These are phyloP conservation scores for Emys orbicularis DNA, from an alignment of 2,797 vertebrate species.

Conservation along the genomic window DNA sequence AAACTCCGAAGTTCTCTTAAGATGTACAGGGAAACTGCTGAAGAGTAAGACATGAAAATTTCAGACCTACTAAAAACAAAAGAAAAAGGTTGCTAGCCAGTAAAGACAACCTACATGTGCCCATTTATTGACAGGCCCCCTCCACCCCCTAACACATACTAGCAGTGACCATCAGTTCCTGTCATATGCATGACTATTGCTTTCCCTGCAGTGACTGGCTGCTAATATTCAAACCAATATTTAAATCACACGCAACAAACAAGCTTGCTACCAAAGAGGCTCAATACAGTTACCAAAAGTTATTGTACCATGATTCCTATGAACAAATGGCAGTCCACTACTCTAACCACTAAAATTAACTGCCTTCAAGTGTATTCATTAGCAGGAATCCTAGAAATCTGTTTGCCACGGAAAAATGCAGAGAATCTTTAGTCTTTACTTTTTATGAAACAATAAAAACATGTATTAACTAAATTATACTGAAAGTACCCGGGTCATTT, in stretches of 20 bases:
- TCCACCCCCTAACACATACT: background rate
- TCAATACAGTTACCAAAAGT: background rate
- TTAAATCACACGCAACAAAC: background rate
- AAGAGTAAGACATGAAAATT: background rate
- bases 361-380: background rate
- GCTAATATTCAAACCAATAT: background rate
- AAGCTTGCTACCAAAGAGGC: background rate
- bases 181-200: background rate
- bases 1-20: background rate
- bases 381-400: background rate
- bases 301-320: background rate
- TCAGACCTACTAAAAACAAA: background rate
- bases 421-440: background rate
- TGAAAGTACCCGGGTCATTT: background rate
- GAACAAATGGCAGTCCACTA: background rate
- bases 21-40: background rate
- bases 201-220: background rate
- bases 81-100: background rate
- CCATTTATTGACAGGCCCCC: background rate
- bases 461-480: background rate
- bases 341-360: background rate
- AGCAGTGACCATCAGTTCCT: background rate
- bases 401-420: background rate
- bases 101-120: background rate
- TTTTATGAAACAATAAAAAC: background rate